Evolutionary conservation across 1,140 invertebrate species (phyloP).

Genomic region (Drosophila nigromelanica): DNA sequence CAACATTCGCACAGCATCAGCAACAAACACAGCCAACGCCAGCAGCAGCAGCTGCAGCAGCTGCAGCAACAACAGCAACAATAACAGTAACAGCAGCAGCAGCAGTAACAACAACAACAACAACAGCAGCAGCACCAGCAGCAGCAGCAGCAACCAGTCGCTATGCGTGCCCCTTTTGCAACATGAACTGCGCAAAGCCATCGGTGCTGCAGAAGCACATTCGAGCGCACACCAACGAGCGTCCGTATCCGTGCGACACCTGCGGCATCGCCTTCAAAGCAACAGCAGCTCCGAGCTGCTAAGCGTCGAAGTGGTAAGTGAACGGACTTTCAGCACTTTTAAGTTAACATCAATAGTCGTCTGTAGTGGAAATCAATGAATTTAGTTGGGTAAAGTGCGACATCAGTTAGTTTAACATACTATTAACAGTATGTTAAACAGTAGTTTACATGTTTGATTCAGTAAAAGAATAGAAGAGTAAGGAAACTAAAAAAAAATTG

Average conservation of each 20-base stretch:
- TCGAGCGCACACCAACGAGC: slow-evolving; percentile 95
- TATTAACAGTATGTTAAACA: no score
- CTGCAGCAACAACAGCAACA: slow-evolving; percentile 1
- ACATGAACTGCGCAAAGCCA: slow-evolving; percentile 95
- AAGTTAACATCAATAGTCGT: no score
- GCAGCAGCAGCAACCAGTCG: slow-evolving; percentile 82
- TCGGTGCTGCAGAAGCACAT: slow-evolving; percentile 97
- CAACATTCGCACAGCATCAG: slow-evolving; percentile 71
- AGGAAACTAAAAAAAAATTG: no score
- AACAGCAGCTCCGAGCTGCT: slow-evolving; percentile 82
- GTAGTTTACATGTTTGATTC: no score
- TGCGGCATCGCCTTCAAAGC: slow-evolving; percentile 96
- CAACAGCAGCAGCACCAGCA: background rate
- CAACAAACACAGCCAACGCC: slow-evolving; percentile 68
- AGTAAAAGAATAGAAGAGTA: no score
- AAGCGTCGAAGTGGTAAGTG: slow-evolving; percentile 48
- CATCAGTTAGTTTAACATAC: no score
- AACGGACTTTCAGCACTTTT: no score
- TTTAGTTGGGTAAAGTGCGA: no score
- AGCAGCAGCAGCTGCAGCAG: background rate
- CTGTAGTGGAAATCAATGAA: no score
- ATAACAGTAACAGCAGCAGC: slow-evolving; percentile 4
- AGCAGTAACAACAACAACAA: background rate
- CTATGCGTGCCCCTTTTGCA: slow-evolving; percentile 94
- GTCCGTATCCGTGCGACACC: slow-evolving; percentile 94